These are phyloP conservation scores for Neodiprion virginianus DNA, from an alignment of 1,140 invertebrate species.

Conservation along the genomic window DNA sequence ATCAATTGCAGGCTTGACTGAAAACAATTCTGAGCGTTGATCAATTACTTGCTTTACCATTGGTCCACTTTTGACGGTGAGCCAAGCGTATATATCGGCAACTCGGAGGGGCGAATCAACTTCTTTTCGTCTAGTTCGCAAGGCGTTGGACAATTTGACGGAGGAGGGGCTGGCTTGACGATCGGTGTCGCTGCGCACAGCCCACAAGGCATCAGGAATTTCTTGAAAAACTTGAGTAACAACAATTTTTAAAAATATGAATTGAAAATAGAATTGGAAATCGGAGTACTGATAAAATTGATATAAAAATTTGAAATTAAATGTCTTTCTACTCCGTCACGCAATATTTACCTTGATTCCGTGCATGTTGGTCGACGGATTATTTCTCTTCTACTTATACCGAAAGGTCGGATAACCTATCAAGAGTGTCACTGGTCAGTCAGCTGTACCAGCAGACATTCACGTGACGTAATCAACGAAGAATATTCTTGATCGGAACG, in stretches of 20 bases:
- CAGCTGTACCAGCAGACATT: background rate
- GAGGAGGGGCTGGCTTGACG: slow-evolving; percentile 30
- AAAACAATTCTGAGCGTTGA: slow-evolving; percentile 14
- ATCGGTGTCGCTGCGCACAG: slow-evolving; percentile 52
- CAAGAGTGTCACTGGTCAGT: background rate
- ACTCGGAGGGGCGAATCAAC: slow-evolving; percentile 52
- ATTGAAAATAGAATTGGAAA: slow-evolving; percentile 6
- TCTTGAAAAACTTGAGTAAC: slow-evolving; percentile 52
- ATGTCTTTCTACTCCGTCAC: slow-evolving; percentile 10
- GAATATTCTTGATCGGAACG: background rate
- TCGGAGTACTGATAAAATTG: slow-evolving; percentile 10
- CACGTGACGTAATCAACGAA: background rate
- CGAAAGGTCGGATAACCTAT: too few relatives aligned
- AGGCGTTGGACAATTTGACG: slow-evolving; percentile 29
- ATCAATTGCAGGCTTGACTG: background rate
- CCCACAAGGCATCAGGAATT: slow-evolving; percentile 57
- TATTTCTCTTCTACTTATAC: too few relatives aligned
- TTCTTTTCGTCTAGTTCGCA: slow-evolving; percentile 34
- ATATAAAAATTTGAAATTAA: background rate
- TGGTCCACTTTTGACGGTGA: slow-evolving; percentile 34
- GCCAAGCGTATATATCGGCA: slow-evolving; percentile 52
- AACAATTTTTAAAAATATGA: slow-evolving; percentile 18
- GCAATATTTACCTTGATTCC: slow-evolving; percentile 35
- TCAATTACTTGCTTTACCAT: slow-evolving; percentile 59
- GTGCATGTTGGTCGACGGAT: slow-evolving; percentile 21